A percentile compares a stretch with the other conserved stretches of the same genome.
Conservation (phyloP, 1,140 invertebrate genomes). For the Lamellibrachia luymesi region DNA sequence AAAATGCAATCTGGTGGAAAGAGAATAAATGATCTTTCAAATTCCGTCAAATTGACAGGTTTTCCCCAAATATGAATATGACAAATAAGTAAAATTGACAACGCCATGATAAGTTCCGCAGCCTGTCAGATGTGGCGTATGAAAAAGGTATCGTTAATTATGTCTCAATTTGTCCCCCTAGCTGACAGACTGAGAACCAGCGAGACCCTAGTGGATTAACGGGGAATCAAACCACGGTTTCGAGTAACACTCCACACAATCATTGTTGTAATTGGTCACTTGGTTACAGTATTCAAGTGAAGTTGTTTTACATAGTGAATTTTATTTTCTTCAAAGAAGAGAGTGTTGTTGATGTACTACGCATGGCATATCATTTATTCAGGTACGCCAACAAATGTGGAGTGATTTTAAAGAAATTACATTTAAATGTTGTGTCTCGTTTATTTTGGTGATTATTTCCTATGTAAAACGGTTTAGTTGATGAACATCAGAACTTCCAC, state of each 20-base stretch:
- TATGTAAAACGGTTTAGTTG: too few relatives aligned
- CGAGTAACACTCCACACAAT: neutral
- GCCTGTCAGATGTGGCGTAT: neutral
- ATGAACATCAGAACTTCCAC: too few relatives aligned
- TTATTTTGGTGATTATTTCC: too few relatives aligned
- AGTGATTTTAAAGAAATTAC: too few relatives aligned
- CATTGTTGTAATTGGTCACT: neutral
- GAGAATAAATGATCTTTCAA: neutral
- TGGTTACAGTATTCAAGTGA: neutral
- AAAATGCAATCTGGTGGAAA: neutral
- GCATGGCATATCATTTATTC: neutral
- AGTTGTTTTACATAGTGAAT: neutral
- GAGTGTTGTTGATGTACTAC: neutral
- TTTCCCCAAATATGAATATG: neutral
- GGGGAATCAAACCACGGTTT: neutral
- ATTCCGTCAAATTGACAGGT: neutral
- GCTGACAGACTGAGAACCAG: neutral
- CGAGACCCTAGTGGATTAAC: neutral
- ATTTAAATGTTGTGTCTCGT: too few relatives aligned
- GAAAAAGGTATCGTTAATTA: neutral
- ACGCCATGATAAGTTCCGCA: neutral
- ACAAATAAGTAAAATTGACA: too few relatives aligned
- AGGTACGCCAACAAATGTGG: neutral
- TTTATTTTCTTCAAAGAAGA: conserved; percentile 1
- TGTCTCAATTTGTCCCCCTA: neutral